Base-by-base conservation (phyloP, 2,888 invertebrate species). In the Sceliomorpha sp. region DNA sequence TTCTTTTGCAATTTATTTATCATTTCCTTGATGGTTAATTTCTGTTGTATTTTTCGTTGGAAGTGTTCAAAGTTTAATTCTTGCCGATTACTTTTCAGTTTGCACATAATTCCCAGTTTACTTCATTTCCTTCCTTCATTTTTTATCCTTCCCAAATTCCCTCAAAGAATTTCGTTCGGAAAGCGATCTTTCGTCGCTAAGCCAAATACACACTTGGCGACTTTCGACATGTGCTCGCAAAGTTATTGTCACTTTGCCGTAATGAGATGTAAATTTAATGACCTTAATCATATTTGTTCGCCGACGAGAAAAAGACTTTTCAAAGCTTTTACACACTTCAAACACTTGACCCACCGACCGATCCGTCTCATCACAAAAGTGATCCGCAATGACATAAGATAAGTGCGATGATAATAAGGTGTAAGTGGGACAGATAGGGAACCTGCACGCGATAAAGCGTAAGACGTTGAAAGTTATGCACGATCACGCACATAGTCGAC, bases 361-460 rank as follows among this genome's bases (percentile, higher is more conserved):
- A 51, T 69, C 32, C 31, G 53, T 64, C 60, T 60, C 60, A 47
- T 59, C 56, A 47, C 59, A 59, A 68, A 63, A 56, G 59, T 71
- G 55, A 58, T 66, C 68, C 58, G 59, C 40, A 48, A 47, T 48
- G 59, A 55, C 42, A 42, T 60, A 63, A 78, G 80, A 78, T 77
- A 81, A 79, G 79, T 47, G 37, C 70, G 68, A 62, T 75, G 75
- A 79, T 83, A 79, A 80, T 80, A 81, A 84, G 79, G 74, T 75
- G 82, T 81, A 86, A 86, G 85, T 86, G 79, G 85, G 84, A 84
- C 85, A 84, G 84, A 83, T 82, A 84, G 82, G 84, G 83, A 81
- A 84, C 80, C n/a, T n/a, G n/a, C 73, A 76, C 56, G 78, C 78
- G 83, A 84, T 83, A 85, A 83, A 79, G 73, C 78, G 79, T 71